Evolutionary conservation across 2,888 invertebrate species (phyloP).

Genomic region (Leucoptera coffeella): DNA sequence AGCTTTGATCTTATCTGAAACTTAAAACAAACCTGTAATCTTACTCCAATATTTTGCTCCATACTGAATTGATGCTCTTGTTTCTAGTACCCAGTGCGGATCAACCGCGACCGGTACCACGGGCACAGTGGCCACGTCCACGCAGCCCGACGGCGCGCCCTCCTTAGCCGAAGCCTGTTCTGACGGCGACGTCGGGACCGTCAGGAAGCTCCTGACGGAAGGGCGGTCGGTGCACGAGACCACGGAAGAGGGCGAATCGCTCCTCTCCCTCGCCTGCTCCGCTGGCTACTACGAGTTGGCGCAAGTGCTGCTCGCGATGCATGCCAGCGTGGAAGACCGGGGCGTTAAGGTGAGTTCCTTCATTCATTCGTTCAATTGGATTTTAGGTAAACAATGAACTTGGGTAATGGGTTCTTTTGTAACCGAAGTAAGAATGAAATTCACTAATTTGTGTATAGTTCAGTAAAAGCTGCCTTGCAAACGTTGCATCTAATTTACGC

Average conservation of each 20-base stretch:
- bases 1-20: constrained; percentile 53
- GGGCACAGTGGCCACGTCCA: constrained; percentile 12
- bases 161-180: constrained; percentile 89
- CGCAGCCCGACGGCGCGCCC: constrained; percentile 53
- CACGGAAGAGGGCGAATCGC: constrained; percentile 94
- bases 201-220: constrained; percentile 86
- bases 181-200: constrained; percentile 91
- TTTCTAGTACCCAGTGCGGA: constrained; percentile 36
- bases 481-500: too few relatives aligned
- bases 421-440: too few relatives aligned
- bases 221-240: constrained; percentile 93
- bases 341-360: constrained; percentile 67
- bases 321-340: constrained; percentile 94
- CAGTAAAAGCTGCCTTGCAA: too few relatives aligned
- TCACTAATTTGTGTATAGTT: too few relatives aligned
- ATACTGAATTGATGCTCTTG: constrained; percentile 3
- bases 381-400: too few relatives aligned
- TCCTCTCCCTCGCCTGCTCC: constrained; percentile 92
- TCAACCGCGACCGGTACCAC: constrained; percentile 35
- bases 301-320: constrained; percentile 94
- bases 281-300: constrained; percentile 97
- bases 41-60: background rate
- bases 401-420: too few relatives aligned
- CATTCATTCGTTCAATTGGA: constrained; percentile 1
- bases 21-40: background rate